phyloP scores from a whole-genome alignment of 1,140 invertebrate species.

The Idris sp. region DNA sequence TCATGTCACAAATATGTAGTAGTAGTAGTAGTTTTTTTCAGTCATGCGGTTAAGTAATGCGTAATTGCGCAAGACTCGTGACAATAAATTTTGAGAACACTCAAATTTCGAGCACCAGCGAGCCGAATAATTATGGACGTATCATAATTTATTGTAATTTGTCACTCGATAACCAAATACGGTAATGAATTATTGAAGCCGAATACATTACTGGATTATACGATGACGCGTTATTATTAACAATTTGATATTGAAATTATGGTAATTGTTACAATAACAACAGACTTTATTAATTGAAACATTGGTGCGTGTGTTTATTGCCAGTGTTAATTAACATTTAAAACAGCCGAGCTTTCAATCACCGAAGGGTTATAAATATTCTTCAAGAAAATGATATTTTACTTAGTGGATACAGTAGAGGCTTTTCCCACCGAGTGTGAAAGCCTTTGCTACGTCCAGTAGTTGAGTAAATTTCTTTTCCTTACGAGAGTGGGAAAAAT shows the following conservation, averaged over 20 bases:
- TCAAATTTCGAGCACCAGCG: not conserved
- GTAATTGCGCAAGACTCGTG: conserved; percentile 18
- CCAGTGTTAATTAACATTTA: too few relatives aligned
- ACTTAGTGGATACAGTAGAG: too few relatives aligned
- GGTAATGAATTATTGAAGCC: conserved; percentile 45
- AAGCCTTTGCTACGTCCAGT: too few relatives aligned
- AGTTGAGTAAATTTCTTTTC: too few relatives aligned
- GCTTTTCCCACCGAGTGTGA: too few relatives aligned
- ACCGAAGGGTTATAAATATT: too few relatives aligned
- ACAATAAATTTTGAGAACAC: conserved; percentile 12
- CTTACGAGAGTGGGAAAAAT: too few relatives aligned
- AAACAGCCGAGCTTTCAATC: too few relatives aligned
- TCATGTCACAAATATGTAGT: too few relatives aligned
- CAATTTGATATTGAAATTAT: conserved; percentile 24
- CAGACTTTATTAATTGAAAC: conserved; percentile 8
- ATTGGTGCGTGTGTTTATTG: too few relatives aligned
- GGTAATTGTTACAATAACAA: conserved; percentile 9
- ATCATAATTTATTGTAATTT: conserved; percentile 53
- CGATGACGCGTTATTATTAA: conserved; percentile 10
- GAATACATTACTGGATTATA: conserved; percentile 18
- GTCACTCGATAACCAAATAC: conserved; percentile 20
- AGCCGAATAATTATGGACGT: conserved; percentile 20
- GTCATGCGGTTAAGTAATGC: conserved; percentile 10
- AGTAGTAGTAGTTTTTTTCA: too few relatives aligned
- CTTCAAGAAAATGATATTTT: too few relatives aligned